These are phyloP conservation scores for Abscondita cerata DNA, from an alignment of 2,888 invertebrate species.

Conservation along the genomic window DNA sequence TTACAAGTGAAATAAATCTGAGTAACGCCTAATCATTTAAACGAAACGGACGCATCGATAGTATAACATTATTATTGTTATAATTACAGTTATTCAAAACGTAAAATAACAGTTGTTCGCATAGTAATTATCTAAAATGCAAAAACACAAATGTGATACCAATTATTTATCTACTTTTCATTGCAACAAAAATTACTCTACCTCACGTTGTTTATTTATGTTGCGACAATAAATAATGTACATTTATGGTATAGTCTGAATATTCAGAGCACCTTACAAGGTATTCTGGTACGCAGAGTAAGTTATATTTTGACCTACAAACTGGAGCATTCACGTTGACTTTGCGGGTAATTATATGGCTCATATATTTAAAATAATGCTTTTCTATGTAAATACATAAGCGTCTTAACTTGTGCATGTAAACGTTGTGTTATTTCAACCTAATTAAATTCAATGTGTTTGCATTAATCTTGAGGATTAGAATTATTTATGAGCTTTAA, in stretches of 20 bases:
- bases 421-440: neutral
- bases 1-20: too few relatives aligned
- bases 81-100: too few relatives aligned
- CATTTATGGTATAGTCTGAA: neutral
- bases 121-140: too few relatives aligned
- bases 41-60: too few relatives aligned
- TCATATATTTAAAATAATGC: neutral
- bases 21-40: too few relatives aligned
- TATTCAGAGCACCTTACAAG: constrained; percentile 16
- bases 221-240: neutral
- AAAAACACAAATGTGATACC: neutral
- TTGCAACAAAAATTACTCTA: neutral
- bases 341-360: neutral
- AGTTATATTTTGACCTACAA: constrained; percentile 12
- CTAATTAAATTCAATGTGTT: too few relatives aligned
- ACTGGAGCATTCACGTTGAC: constrained; percentile 3
- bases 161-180: neutral
- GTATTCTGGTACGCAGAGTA: neutral
- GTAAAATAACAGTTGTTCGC: too few relatives aligned
- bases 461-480: too few relatives aligned
- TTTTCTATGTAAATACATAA: neutral
- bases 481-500: too few relatives aligned
- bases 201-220: too few relatives aligned
- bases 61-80: too few relatives aligned
- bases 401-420: neutral